Evolutionary conservation across 2,113 vertebrate species (phyloP).

Genomic region (Vicugna pacos): DNA sequence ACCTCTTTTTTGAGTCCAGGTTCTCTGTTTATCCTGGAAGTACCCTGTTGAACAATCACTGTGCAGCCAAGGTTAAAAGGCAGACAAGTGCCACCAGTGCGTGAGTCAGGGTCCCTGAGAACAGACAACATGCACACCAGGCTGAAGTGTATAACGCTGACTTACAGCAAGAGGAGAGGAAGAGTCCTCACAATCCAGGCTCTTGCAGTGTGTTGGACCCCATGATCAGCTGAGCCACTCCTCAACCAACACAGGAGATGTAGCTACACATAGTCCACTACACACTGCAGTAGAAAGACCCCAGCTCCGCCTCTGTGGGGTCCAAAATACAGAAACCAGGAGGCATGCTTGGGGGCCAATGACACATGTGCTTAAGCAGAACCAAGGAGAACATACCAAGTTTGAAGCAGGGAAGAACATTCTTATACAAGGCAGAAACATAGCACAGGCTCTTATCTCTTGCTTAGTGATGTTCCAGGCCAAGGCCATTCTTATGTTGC

Average conservation of each 20-base stretch:
- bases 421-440: background rate
- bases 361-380: background rate
- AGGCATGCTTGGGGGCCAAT: background rate
- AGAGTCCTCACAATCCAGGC: background rate
- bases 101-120: background rate
- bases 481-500: background rate
- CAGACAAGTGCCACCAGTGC: background rate
- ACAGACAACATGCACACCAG: accelerated
- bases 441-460: background rate
- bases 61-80: background rate
- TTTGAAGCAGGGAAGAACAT: background rate
- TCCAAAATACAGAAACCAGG: background rate
- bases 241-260: accelerated
- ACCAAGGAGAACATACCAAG: background rate
- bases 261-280: too few species aligned
- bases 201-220: accelerated
- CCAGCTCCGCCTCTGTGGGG: accelerated
- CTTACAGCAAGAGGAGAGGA: background rate
- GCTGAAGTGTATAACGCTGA: background rate
- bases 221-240: background rate
- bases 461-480: background rate
- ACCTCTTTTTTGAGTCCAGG: background rate
- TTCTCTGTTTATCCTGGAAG: background rate
- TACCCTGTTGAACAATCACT: background rate
- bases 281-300: background rate